These are phyloP conservation scores for Acrocephalus kingi DNA, from an alignment of 2,113 vertebrate genomes.

Conservation along the genomic window DNA sequence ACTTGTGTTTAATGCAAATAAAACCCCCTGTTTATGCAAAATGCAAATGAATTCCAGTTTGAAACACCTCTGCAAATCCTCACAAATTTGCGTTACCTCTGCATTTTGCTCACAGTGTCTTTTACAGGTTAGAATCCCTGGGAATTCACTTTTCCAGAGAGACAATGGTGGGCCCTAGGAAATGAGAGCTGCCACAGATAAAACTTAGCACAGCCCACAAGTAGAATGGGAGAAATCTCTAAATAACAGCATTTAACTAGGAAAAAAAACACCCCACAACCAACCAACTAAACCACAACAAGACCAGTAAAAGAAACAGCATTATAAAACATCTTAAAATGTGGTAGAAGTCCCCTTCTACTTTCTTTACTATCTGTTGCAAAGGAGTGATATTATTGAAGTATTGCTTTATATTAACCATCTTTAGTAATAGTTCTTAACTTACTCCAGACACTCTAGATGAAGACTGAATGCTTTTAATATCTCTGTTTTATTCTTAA, in stretches of 20 bases:
- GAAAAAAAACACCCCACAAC: not conserved
- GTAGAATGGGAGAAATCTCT: not conserved
- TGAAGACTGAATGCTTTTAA: no score
- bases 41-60: not conserved
- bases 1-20: not conserved
- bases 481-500: no score
- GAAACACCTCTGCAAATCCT: not conserved
- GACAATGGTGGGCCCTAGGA: not conserved
- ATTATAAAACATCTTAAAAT: no score
- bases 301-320: no score
- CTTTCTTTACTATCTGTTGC: no score
- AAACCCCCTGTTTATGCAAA: accelerated
- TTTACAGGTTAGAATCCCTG: not conserved
- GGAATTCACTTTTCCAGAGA: not conserved
- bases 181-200: not conserved
- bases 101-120: not conserved
- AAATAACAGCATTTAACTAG: not conserved
- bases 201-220: not conserved
- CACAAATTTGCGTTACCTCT: not conserved
- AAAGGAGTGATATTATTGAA: no score
- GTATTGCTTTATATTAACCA: no score
- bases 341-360: no score
- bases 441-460: no score
- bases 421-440: no score
- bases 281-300: no score